Evolutionary conservation across 2,113 vertebrate genomes (phyloP).

Genomic region (Lichenostomus cassidix): DNA sequence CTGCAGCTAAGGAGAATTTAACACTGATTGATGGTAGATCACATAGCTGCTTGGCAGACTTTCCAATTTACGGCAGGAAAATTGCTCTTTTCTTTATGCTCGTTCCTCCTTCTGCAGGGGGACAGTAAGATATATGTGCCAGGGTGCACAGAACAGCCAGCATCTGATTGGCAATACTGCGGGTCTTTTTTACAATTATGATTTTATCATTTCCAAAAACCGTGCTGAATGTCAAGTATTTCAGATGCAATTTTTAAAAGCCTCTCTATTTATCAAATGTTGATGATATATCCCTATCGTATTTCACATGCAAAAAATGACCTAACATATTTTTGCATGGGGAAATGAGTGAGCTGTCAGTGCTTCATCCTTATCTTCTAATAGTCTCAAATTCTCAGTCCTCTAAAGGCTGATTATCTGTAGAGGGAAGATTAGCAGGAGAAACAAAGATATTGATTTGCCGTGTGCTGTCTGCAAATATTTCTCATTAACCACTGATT

Average conservation of each 20-base stretch:
- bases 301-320: conserved; percentile 17
- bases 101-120: conserved; percentile 79
- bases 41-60: conserved; percentile 90
- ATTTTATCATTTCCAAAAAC: conserved; percentile 76
- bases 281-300: conserved; percentile 48
- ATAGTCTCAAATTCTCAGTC: neutral
- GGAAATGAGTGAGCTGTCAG: conserved; percentile 37
- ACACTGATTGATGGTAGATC: conserved; percentile 92
- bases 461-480: neutral
- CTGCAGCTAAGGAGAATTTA: conserved; percentile 86
- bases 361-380: conserved; percentile 26
- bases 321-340: conserved; percentile 35
- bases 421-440: conserved; percentile 11
- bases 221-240: conserved; percentile 73
- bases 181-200: conserved; percentile 75
- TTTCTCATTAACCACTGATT: conserved; percentile 25
- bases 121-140: conserved; percentile 75
- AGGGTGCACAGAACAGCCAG: conserved; percentile 55
- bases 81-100: conserved; percentile 88
- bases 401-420: conserved; percentile 44
- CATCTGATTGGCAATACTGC: conserved; percentile 67
- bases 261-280: conserved; percentile 63
- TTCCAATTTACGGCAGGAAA: conserved; percentile 90
- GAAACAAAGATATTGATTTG: conserved; percentile 37
- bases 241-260: conserved; percentile 39